These are phyloP conservation scores for Amaurobius ferox DNA, from an alignment of 2,888 invertebrate genomes.

Conservation along the genomic window DNA sequence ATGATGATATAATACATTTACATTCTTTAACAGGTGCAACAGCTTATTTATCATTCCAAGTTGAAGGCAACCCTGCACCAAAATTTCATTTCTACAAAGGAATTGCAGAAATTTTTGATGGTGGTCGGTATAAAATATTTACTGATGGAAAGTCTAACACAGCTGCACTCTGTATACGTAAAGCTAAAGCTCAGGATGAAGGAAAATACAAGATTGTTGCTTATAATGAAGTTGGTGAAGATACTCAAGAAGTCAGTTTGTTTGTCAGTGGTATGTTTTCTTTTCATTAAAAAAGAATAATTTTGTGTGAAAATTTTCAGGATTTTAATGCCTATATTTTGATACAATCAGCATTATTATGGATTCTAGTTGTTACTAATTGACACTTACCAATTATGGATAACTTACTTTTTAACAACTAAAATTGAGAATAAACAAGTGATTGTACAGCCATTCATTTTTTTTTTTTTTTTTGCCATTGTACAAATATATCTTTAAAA, in stretches of 20 bases:
- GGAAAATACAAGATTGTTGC: slow-evolving; percentile 95
- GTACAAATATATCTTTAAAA: too few species aligned
- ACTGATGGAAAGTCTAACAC: slow-evolving; percentile 95
- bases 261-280: slow-evolving; percentile 90
- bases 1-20: too few species aligned
- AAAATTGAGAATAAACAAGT: too few species aligned
- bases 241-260: slow-evolving; percentile 95
- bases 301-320: not conserved
- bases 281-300: not conserved
- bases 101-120: slow-evolving; percentile 93
- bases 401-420: too few species aligned
- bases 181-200: slow-evolving; percentile 97
- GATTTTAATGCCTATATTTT: too few species aligned
- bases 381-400: too few species aligned
- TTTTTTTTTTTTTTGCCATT: too few species aligned
- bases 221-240: slow-evolving; percentile 95
- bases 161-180: slow-evolving; percentile 95
- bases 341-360: not conserved
- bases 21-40: slow-evolving; percentile 84
- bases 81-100: slow-evolving; percentile 97
- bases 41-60: slow-evolving; percentile 93
- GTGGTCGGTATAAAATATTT: slow-evolving; percentile 95
- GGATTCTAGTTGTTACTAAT: too few species aligned
- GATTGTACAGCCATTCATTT: too few species aligned
- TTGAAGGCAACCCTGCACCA: slow-evolving; percentile 96